Conservation (phyloP, 1,140 invertebrate species). For the Pseudomyrmex flavicornis region DNA sequence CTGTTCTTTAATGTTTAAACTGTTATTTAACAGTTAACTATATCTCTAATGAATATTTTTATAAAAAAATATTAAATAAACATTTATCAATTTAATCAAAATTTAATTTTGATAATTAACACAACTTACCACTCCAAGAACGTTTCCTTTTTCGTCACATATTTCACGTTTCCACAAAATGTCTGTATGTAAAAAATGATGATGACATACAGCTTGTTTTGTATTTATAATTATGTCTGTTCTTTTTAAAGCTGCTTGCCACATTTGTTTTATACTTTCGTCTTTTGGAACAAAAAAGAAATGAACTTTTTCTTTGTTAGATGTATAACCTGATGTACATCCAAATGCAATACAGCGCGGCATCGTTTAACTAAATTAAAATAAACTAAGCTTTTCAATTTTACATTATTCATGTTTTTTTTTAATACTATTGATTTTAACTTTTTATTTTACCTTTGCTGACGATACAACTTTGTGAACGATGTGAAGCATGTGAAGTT, state of each 20-base stretch:
- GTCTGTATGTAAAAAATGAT: neutral
- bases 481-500: no score
- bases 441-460: no score
- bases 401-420: neutral
- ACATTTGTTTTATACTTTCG: neutral
- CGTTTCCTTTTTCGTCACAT: neutral
- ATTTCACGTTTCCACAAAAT: neutral
- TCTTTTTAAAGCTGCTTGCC: constrained; percentile 1
- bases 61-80: neutral
- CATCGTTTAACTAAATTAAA: neutral
- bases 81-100: neutral
- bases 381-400: neutral
- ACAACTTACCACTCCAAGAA: neutral
- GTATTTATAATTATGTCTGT: neutral
- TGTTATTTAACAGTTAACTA: no score
- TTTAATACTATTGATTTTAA: no score
- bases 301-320: neutral
- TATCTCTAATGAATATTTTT: neutral
- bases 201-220: neutral
- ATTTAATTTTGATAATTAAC: neutral
- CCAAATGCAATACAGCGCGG: neutral
- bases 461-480: no score
- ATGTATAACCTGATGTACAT: neutral
- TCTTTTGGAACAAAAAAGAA: constrained; percentile 11
- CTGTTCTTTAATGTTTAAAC: no score